Evolutionary conservation across 30 jellyfish, hydroid and myxozoan species (phyloP).

Genomic region (Nemopilema nomurai): DNA sequence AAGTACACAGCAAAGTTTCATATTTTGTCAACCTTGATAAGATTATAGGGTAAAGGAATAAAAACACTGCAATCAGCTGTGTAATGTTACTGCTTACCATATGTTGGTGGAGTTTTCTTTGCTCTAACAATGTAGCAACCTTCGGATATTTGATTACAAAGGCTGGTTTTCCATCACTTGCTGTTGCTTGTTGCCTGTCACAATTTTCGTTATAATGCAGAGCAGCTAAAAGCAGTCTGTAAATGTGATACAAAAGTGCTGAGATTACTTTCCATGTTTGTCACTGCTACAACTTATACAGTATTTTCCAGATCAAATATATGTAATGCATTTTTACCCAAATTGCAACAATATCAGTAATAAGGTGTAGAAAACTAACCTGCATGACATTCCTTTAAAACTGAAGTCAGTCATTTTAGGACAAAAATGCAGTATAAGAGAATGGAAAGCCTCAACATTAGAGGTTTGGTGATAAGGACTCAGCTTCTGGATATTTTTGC

Average conservation of each 20-base stretch:
- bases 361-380: neutral
- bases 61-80: neutral
- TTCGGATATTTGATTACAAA: neutral
- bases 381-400: neutral
- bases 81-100: slow-evolving; percentile 3
- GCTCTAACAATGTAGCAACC: slow-evolving; percentile 18
- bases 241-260: neutral
- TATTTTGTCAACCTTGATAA: neutral
- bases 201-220: slow-evolving; percentile 5
- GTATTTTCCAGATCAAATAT: neutral
- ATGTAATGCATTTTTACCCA: neutral
- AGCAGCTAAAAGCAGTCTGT: slow-evolving; percentile 11
- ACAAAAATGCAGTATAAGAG: neutral
- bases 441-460: neutral
- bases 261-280: neutral
- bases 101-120: slow-evolving; percentile 6
- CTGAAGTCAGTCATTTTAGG: neutral
- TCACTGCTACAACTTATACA: neutral
- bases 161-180: slow-evolving; percentile 15
- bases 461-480: neutral
- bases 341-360: neutral
- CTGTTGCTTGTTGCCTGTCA: slow-evolving; percentile 23
- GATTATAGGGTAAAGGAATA: neutral
- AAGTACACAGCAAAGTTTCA: neutral
- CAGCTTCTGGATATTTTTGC: neutral